Percentiles rank a stretch among this genome's conserved stretches.
Conservation (phyloP, 2,797 vertebrate genomes). For the Sebastes taczanowskii region DNA sequence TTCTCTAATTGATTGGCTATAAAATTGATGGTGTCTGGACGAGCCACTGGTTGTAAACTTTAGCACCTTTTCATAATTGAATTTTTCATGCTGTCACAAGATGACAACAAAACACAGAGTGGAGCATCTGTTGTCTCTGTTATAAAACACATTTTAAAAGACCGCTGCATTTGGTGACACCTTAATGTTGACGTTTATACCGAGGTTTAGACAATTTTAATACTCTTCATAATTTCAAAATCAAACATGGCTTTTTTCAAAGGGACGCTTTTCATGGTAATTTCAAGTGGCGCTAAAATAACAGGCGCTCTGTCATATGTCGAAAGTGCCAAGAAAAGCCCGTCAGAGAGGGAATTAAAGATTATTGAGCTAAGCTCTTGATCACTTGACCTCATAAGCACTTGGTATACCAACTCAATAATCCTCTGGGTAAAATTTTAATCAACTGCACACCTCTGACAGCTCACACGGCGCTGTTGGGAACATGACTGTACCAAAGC, state of each 20-base stretch:
- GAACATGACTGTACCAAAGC: constrained; percentile 7
- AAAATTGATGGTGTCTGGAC: background rate
- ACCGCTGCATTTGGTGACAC: background rate
- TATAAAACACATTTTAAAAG: background rate
- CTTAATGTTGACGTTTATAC: background rate
- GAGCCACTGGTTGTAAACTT: background rate
- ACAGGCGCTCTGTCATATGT: constrained; percentile 8
- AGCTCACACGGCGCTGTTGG: background rate
- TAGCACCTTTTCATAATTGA: constrained; percentile 4
- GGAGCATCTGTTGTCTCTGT: background rate
- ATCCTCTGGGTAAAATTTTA: constrained; percentile 63
- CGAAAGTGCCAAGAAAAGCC: constrained; percentile 62
- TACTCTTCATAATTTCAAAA: background rate
- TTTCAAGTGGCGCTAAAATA: constrained; percentile 36
- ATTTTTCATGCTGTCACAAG: constrained; percentile 18
- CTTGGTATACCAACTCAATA: constrained; percentile 68
- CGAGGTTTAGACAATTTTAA: background rate
- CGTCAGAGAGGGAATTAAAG: constrained; percentile 73
- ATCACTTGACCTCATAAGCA: constrained; percentile 74
- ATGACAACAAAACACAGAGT: background rate
- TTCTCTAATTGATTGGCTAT: background rate
- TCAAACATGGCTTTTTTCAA: constrained; percentile 30
- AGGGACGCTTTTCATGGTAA: constrained; percentile 10
- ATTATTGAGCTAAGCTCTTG: constrained; percentile 72
- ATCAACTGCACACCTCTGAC: constrained; percentile 65